Conservation (phyloP, 2,888 invertebrate species). For the Ecliptopera silaceata region DNA sequence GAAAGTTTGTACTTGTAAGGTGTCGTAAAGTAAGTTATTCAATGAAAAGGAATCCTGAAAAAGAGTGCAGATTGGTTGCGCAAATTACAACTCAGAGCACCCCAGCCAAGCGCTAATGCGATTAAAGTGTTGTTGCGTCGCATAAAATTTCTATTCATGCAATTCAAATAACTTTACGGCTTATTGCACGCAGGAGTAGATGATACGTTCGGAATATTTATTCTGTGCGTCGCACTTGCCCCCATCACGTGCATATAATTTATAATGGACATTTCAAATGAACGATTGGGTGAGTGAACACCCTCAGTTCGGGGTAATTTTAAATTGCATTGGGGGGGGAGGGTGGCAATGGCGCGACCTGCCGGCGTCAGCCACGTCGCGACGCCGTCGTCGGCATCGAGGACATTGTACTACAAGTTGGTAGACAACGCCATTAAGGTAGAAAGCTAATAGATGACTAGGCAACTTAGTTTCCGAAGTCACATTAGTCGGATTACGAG, state of each 20-base stretch:
- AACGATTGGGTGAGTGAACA: conserved; percentile 47
- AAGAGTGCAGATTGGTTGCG: conserved; percentile 34
- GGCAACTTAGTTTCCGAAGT: conserved; percentile 19
- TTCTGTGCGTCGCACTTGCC: conserved; percentile 49
- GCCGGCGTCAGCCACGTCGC: conserved; percentile 39
- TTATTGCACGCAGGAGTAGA: conserved; percentile 61
- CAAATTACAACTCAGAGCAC: conserved; percentile 48
- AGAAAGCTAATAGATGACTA: conserved; percentile 22
- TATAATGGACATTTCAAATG: conserved; percentile 56
- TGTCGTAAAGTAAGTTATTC: conserved; percentile 12
- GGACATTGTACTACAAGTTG: conserved; percentile 14
- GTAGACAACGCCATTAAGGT: conserved; percentile 24
- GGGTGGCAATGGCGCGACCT: conserved; percentile 53
- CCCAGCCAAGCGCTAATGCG: conserved; percentile 53
- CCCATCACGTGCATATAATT: conserved; percentile 54
- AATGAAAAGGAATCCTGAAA: conserved; percentile 22
- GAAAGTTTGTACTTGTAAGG: conserved; percentile 5
- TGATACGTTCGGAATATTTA: conserved; percentile 61
- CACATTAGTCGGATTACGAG: conserved; percentile 6
- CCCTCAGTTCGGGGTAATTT: conserved; percentile 67
- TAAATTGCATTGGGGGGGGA: conserved; percentile 67
- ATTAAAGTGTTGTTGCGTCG: conserved; percentile 57
- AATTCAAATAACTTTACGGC: conserved; percentile 70
- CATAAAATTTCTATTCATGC: conserved; percentile 68
- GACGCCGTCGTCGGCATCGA: conserved; percentile 34